Base-by-base conservation (phyloP, 2,888 invertebrate species). In the Hydroisotoma schaefferi region DNA sequence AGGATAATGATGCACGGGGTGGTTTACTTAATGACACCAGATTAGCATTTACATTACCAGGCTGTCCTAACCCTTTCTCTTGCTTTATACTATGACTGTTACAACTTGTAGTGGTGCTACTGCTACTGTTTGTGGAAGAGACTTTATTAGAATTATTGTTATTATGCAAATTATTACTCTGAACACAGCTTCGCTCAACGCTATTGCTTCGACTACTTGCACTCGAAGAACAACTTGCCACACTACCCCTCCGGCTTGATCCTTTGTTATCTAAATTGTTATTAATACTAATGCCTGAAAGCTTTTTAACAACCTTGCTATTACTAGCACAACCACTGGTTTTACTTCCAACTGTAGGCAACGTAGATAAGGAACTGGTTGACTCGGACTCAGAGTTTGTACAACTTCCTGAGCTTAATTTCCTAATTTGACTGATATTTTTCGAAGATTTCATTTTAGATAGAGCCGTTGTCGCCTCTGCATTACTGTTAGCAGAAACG, bases 181-280 rank as follows among this genome's bases (percentile, higher is more conserved):
- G 37, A 33, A 22, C n/a, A n/a, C n/a, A 4, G 43, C 49, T 56
- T 33, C 70, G 62, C 55, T 72, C 72, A 37, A 56, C 58, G 44
- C 69, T 70, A 38, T 56, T 70, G 53, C 70, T 72, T n/a, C 70
- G 55, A 55, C 72, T 70, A 55, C 70, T 71, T 2, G 63, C 67
- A 18, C 67, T 58, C 2, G 69, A 69, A 8, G 68, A 67, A 44
- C 67, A 57, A 49, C 63, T 67, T 28, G 65, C 63, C 10, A 60
- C 61, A 47, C 69, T 68, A 49, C 68, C 68, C 57, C 65, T 57
- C 23, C 65, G 59, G 52, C 46, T 48, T 40, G 38, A 20, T 26
- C 57, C 52, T 59, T 53, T 56, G 51, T 56, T 43, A 51, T 57
- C 48, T 4, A 57, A 33, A 22, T 33, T 58, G 44, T 40, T 59